Conservation (phyloP, 1,140 invertebrate genomes). For the Ostrea edulis region DNA sequence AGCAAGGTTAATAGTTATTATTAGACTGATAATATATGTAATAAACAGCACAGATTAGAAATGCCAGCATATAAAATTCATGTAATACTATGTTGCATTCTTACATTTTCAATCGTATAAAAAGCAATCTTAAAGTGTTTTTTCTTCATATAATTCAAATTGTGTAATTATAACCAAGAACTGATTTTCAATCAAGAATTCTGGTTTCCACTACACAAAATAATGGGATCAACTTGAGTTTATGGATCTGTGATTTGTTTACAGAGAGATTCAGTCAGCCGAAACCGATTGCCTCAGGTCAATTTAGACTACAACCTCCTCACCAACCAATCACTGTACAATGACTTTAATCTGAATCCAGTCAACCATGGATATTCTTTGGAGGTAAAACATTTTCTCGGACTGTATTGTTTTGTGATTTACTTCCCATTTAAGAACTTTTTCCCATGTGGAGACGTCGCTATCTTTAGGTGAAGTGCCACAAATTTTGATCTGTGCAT, state of each 20-base stretch:
- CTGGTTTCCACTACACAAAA: no score
- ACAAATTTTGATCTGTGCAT: no score
- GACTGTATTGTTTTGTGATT: background rate
- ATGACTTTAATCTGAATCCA: constrained; percentile 28
- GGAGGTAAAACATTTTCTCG: background rate
- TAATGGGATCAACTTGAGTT: background rate
- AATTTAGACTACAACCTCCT: constrained; percentile 26
- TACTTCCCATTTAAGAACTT: background rate
- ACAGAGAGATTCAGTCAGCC: constrained; percentile 25
- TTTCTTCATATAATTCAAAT: no score
- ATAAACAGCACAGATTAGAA: no score
- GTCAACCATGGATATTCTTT: background rate
- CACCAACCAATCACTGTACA: constrained; percentile 16
- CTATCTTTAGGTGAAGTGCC: no score
- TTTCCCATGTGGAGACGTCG: background rate
- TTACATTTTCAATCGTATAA: no score
- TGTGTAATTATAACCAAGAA: no score
- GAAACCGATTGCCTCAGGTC: constrained; percentile 33
- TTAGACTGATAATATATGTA: background rate
- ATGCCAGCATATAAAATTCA: no score
- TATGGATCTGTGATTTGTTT: background rate
- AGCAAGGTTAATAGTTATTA: background rate
- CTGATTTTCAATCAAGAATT: no score
- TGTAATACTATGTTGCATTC: no score
- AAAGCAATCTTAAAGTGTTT: no score